Conservation (phyloP, 2,113 vertebrate genomes). For the Tichodroma muraria region DNA sequence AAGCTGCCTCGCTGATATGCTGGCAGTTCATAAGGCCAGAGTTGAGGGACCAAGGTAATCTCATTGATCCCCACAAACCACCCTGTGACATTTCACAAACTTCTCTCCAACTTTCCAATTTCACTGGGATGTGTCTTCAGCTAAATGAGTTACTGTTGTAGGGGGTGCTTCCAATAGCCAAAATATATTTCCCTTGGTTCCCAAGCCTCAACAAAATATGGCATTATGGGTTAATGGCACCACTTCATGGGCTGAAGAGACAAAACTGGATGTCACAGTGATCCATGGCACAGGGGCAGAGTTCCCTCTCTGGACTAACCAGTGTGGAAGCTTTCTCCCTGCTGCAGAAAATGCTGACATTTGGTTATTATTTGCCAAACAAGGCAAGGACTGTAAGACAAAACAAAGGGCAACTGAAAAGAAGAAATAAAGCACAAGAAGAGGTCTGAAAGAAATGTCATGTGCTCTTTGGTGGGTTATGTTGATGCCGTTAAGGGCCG, state of each 20-base stretch:
- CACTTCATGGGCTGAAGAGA: not conserved
- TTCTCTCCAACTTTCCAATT: not conserved
- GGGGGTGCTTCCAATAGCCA: not conserved
- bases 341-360: not conserved
- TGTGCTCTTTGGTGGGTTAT: not conserved
- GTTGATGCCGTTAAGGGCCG: not conserved
- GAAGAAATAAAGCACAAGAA: not conserved
- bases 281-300: not conserved
- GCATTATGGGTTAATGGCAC: not conserved
- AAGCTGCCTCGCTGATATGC: not conserved
- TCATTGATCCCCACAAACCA: not conserved
- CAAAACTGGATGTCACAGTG: not conserved
- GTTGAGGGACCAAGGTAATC: not conserved
- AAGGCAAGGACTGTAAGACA: not conserved
- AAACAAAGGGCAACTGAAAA: not conserved
- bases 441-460: not conserved
- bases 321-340: not conserved
- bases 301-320: not conserved
- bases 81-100: not conserved
- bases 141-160: not conserved
- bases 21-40: not conserved
- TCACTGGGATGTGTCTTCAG: not conserved
- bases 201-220: not conserved
- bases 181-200: not conserved
- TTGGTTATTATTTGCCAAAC: not conserved